Evolutionary conservation across 2,888 invertebrate species (phyloP), one percentile per base, ranked within the genome.

Genomic region (Aphelenchoides bicaudatus): DNA sequence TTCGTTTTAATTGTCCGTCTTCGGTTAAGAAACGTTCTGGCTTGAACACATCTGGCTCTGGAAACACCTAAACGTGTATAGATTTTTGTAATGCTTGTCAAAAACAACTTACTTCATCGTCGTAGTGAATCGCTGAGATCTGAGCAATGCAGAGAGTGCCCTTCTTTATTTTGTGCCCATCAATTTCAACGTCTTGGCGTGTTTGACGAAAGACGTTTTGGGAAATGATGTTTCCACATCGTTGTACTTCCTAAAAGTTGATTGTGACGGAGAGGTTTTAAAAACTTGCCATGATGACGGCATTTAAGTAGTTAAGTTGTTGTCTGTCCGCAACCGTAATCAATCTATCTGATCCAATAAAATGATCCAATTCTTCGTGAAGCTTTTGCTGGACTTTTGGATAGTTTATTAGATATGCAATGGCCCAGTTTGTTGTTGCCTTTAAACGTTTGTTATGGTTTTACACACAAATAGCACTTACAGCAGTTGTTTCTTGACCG

Each of bases 101-200:
- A 10, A 10, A 10, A n/a, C 10, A 34, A 10, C 34, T 34, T n/a
- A n/a, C 34, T n/a, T 34, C n/a, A 10, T 10, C 10, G n/a, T 34
- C 34, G 34, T 34, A 34, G 34, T 34, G 34, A n/a, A 34, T 34
- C 10, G 34, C 34, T n/a, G 34, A 34, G n/a, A 34, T 34, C 34
- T 34, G 34, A n/a, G 34, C 34, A n/a, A 34, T 34, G 34, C 34
- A 34, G n/a, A 34, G 34, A 10, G 34, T n/a, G 34, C 34, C 34
- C 34, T 34, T 34, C 34, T 10, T 10, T 10, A 34, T 34, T n/a
- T n/a, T 10, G 10, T n/a, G 34, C 10, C 34, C 34, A n/a, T 34
- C 34, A 10, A 34, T n/a, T n/a, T 34, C 34, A n/a, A 34, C 34
- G 34, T 34, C 34, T 10, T n/a, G 34, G 34, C 10, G 10, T 10